These are phyloP conservation scores for Anthopleura xanthogrammica DNA, from an alignment of 92 coral and sea anemone genomes.

Conservation along the genomic window DNA sequence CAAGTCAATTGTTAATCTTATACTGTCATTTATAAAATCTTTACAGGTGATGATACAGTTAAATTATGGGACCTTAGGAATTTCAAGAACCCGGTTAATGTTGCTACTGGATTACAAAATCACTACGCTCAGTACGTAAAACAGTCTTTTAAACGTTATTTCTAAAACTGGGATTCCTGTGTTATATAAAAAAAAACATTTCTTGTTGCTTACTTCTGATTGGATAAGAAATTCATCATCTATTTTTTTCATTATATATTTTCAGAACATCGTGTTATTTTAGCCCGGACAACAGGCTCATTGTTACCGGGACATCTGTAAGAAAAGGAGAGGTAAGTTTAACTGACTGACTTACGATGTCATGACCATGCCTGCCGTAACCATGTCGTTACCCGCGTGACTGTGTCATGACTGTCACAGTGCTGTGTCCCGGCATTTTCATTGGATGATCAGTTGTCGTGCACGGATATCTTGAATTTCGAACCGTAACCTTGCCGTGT, in stretches of 20 bases:
- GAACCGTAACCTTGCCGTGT: neutral
- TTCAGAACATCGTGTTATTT: constrained; percentile 86
- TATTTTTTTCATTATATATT: neutral
- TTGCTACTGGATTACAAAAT: constrained; percentile 75
- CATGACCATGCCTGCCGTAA: too few species aligned
- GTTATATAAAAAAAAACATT: neutral
- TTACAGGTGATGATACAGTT: constrained; percentile 84
- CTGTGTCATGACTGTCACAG: too few species aligned
- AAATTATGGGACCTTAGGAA: constrained; percentile 93
- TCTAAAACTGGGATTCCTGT: too few species aligned
- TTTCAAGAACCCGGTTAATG: constrained; percentile 77
- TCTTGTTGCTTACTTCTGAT: neutral
- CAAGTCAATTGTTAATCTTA: too few species aligned
- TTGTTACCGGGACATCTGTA: constrained; percentile 93
- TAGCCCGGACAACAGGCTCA: constrained; percentile 86
- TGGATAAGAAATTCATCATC: neutral
- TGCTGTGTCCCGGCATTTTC: neutral
- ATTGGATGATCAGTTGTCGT: neutral
- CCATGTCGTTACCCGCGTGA: too few species aligned
- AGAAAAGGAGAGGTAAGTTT: constrained; percentile 83
- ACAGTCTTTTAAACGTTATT: neutral
- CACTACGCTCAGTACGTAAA: constrained; percentile 79
- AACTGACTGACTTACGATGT: neutral
- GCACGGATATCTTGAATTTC: neutral
- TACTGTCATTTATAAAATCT: neutral